A percentile compares a stretch with the other conserved stretches of the same genome.
These are phyloP conservation scores for Pedionomus torquatus DNA, from an alignment of 2,113 vertebrate species.

Conservation along the genomic window DNA sequence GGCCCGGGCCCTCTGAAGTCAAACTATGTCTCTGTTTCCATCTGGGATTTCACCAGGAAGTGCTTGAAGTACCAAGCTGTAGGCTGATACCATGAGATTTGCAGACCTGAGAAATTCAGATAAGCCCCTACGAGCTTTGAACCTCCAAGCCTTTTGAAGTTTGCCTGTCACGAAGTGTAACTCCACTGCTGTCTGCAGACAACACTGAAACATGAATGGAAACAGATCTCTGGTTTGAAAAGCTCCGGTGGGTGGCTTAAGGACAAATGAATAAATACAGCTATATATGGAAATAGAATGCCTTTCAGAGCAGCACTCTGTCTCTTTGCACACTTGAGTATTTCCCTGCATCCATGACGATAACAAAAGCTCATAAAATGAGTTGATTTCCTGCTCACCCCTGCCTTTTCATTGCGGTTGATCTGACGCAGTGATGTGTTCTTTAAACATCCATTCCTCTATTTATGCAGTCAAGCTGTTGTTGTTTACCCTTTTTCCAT, in stretches of 20 bases:
- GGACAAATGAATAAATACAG: background rate
- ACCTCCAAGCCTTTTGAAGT: constrained; percentile 41
- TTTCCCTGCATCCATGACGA: background rate
- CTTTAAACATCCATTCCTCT: constrained; percentile 13
- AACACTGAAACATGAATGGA: constrained; percentile 8
- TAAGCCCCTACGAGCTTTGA: constrained; percentile 47
- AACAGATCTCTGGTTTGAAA: constrained; percentile 27
- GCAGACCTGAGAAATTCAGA: constrained; percentile 56
- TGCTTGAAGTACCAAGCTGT: constrained; percentile 27
- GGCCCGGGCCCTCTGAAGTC: background rate
- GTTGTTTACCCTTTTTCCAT: background rate
- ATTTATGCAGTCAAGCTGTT: constrained; percentile 30
- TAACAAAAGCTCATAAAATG: background rate
- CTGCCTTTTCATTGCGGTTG: background rate
- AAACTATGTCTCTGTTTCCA: constrained; percentile 13
- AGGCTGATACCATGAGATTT: constrained; percentile 46
- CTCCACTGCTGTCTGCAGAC: background rate
- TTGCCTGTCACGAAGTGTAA: background rate
- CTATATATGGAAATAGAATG: background rate
- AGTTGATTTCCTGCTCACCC: background rate
- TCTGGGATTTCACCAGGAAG: constrained; percentile 23
- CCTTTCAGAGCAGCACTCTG: background rate
- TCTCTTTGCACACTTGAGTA: background rate
- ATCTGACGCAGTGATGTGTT: background rate
- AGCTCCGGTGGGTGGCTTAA: background rate